phyloP scores from a whole-genome alignment of 2,888 invertebrate species.

The Yponomeuta plumbellus region DNA sequence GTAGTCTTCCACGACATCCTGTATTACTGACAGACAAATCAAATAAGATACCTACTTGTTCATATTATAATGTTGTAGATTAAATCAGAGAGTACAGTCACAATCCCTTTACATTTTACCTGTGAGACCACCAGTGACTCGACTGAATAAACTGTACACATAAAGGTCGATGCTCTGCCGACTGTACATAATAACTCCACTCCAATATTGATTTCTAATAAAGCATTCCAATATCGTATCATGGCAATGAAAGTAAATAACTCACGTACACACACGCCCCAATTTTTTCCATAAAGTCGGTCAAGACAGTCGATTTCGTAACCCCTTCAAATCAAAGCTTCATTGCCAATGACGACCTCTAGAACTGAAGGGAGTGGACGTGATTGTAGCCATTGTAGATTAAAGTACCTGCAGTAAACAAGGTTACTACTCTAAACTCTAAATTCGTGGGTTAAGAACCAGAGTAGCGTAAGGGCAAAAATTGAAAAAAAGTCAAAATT shows the following conservation, averaged over 20 bases:
- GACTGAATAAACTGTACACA: not conserved
- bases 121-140: too few species aligned
- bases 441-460: too few species aligned
- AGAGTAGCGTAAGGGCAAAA: too few species aligned
- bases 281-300: conserved; percentile 48
- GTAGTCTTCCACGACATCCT: too few species aligned
- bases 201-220: conserved; percentile 3
- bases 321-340: conserved; percentile 22
- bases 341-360: conserved; percentile 14
- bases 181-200: not conserved
- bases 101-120: too few species aligned
- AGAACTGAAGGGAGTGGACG: not conserved
- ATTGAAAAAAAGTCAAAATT: too few species aligned
- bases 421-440: too few species aligned
- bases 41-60: too few species aligned
- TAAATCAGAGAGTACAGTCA: too few species aligned
- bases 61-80: too few species aligned
- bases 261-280: conserved; percentile 36
- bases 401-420: too few species aligned
- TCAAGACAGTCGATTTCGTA: conserved; percentile 50
- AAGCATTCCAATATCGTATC: not conserved
- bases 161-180: not conserved
- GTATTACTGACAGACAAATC: too few species aligned
- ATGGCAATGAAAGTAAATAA: conserved; percentile 21
- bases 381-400: not conserved